Percentiles rank a stretch among this genome's conserved stretches.
Evolutionary conservation across 2,113 vertebrate species (phyloP).

Genomic region (Burhinus oedicnemus): DNA sequence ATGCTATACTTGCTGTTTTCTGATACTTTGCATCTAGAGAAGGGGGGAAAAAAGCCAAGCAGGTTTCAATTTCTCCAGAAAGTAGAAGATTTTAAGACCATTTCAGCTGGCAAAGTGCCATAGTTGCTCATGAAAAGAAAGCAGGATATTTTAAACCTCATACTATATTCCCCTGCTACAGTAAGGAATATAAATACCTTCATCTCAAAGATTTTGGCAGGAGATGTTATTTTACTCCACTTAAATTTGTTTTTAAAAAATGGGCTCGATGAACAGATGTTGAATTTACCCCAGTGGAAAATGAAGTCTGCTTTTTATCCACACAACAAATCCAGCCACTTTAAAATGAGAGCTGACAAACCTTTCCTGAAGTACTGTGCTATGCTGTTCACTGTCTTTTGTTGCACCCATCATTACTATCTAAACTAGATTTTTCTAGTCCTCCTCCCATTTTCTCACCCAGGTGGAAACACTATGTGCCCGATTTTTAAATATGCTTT

Average conservation of each 20-base stretch:
- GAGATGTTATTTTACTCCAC: background rate
- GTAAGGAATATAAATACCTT: background rate
- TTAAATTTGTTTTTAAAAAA: background rate
- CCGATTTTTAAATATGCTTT: background rate
- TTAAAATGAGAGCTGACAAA: background rate
- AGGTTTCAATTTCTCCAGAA: background rate
- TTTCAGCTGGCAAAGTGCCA: background rate
- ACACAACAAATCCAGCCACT: background rate
- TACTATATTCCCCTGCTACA: background rate
- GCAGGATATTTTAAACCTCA: background rate
- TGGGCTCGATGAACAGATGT: background rate
- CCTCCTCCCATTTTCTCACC: background rate
- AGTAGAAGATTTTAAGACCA: background rate
- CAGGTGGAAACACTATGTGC: background rate
- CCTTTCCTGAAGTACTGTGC: background rate
- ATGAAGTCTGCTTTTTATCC: background rate
- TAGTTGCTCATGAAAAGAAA: background rate
- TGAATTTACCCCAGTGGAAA: background rate
- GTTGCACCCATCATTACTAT: background rate
- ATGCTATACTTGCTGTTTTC: background rate
- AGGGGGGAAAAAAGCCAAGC: background rate
- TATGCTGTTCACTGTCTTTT: background rate
- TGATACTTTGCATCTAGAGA: background rate
- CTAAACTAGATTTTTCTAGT: background rate
- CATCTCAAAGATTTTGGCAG: background rate